Conservation (phyloP, 2,113 vertebrate genomes). For the Apodemus sylvaticus region DNA sequence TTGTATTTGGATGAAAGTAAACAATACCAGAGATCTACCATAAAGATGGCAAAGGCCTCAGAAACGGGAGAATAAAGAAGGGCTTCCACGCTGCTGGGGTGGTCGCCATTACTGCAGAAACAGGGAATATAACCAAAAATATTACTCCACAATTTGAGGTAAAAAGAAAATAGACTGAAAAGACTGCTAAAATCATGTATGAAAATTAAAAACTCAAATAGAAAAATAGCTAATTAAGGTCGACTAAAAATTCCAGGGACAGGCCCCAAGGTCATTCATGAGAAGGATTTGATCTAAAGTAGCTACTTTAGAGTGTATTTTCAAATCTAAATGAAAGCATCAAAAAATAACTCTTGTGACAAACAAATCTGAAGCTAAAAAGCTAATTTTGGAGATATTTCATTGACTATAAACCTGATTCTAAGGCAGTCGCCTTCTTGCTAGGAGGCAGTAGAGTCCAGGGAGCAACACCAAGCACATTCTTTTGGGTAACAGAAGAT, state of each 20-base stretch:
- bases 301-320: neutral
- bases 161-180: neutral
- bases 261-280: neutral
- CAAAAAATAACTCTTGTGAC: neutral
- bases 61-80: neutral
- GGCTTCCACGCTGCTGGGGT: no score
- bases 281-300: neutral
- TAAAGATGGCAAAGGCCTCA: neutral
- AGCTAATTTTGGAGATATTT: neutral
- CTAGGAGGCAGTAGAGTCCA: neutral
- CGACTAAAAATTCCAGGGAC: neutral
- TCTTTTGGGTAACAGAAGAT: neutral
- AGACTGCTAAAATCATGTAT: neutral
- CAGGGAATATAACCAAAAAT: neutral
- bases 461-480: neutral
- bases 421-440: neutral
- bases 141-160: neutral
- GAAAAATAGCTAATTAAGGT: neutral
- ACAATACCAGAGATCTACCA: neutral
- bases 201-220: conserved; percentile 19
- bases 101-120: neutral
- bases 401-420: neutral
- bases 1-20: neutral
- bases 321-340: conserved; percentile 17
- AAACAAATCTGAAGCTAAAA: neutral